These are phyloP conservation scores for Hyperoodon ampullatus DNA, from an alignment of 2,113 vertebrate genomes.

Conservation along the genomic window DNA sequence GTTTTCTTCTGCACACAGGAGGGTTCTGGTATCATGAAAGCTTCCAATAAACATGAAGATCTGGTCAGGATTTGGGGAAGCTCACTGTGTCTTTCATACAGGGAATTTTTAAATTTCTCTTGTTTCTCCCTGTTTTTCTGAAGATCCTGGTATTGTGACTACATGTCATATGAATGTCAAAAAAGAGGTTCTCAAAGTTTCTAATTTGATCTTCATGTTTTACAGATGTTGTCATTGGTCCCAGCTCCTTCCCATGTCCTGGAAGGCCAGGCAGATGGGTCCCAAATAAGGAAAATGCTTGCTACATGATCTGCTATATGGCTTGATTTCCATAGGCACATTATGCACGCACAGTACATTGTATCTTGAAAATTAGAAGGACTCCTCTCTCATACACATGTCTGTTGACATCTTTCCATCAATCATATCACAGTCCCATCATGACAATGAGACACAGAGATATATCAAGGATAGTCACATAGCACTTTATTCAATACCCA, in stretches of 20 bases:
- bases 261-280: background rate
- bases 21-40: background rate
- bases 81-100: background rate
- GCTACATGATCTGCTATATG: background rate
- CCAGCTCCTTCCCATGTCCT: background rate
- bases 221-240: background rate
- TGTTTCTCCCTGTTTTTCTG: background rate
- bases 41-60: background rate
- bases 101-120: background rate
- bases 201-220: background rate
- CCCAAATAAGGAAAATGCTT: background rate
- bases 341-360: background rate
- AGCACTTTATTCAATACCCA: background rate
- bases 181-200: background rate
- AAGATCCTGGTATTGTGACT: background rate
- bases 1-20: background rate
- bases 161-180: background rate
- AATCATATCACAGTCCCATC: background rate
- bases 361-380: background rate
- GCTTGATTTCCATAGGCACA: background rate
- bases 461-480: background rate
- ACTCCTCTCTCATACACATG: background rate
- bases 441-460: background rate
- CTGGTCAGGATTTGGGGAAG: background rate
- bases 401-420: background rate